Base-by-base conservation (phyloP, 2,797 vertebrate species). In the Girardinus metallicus region DNA sequence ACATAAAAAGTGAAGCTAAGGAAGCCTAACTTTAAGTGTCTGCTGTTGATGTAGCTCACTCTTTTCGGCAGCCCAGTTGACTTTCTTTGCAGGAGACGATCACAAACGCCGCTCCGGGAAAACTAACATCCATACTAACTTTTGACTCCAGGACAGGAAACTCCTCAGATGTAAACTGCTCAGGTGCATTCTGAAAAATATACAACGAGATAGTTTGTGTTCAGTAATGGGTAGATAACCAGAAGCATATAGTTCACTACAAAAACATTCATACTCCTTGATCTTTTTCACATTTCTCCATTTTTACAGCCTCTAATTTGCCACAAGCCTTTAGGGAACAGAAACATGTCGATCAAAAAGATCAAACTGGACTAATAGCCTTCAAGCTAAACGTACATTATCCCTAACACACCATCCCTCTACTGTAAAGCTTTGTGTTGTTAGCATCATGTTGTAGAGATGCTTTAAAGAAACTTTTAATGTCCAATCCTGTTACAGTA, bases 41-140 rank as follows among this genome's bases (percentile, higher is more conserved):
- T 76, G 11, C 60, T 46, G 46, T 66, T 72, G 51, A 46, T 41
- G 53, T 15, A 49, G 89, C 99, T 97, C 91, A 99, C 99, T 99
- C 98, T 95, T 99, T 99, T 80, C 98, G 96, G 89, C 98, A 98
- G 75, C 98, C 98, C 29, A 98, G 96, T 83, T 98, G 98, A 84
- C 98, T 98, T 93, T 99, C 99, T 93, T 98, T 99, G 92, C 99
- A 99, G 87, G 99, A 99, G 18, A 98, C 95, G 0, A 98, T 96
- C 21, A 99, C 98, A 87, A 99, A 99, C 0, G 98, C 98, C 2
- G 99, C 98, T 0, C 98, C 98, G 0, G 98, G 99, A 89, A 99
- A 99, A 91, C 97, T 98, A 80, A 99, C 97, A 49, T 99, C 99
- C 98, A 99, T 97, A 89, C 97, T 99, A 82, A 99, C 96, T 94